These are phyloP conservation scores for Crocidura indochinensis DNA, from an alignment of 2,797 vertebrate genomes.

Conservation along the genomic window DNA sequence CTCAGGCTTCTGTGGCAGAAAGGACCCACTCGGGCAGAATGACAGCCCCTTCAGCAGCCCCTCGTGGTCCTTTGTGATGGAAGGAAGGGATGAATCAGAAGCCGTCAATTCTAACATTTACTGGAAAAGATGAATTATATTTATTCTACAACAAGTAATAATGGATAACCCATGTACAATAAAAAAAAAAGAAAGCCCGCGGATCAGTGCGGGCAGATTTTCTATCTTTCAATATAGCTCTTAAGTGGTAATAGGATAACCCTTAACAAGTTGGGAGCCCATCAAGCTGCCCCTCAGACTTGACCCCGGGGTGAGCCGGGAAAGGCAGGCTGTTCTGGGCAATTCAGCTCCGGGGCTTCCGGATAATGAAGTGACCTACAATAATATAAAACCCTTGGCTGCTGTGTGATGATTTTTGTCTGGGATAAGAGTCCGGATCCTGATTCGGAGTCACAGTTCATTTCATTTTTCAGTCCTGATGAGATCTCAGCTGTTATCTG, in stretches of 20 bases:
- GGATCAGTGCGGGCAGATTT: conserved; percentile 96
- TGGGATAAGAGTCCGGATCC: conserved; percentile 99
- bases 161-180: conserved; percentile 93
- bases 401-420: conserved; percentile 97
- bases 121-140: conserved; percentile 95
- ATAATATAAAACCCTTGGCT: conserved; percentile 99
- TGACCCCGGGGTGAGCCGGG: conserved; percentile 98
- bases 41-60: conserved; percentile 77
- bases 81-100: conserved; percentile 91
- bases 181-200: conserved; percentile 90
- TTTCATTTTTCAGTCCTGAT: conserved; percentile 99
- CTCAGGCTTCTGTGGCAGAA: conserved; percentile 72
- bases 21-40: conserved; percentile 63
- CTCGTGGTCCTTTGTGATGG: conserved; percentile 87
- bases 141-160: conserved; percentile 94
- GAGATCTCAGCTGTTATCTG: conserved; percentile 99
- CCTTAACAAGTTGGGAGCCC: conserved; percentile 97
- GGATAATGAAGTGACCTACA: conserved; percentile 99
- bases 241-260: conserved; percentile 99
- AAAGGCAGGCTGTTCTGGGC: conserved; percentile 97
- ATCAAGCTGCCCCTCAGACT: conserved; percentile 99
- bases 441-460: conserved; percentile 99
- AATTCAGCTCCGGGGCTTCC: conserved; percentile 96
- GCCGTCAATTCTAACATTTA: conserved; percentile 92
- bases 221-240: conserved; percentile 99